A percentile compares a stretch with the other conserved stretches of the same genome.
Conservation (phyloP, 2,888 invertebrate species). For the Pseudococcus longispinus region DNA sequence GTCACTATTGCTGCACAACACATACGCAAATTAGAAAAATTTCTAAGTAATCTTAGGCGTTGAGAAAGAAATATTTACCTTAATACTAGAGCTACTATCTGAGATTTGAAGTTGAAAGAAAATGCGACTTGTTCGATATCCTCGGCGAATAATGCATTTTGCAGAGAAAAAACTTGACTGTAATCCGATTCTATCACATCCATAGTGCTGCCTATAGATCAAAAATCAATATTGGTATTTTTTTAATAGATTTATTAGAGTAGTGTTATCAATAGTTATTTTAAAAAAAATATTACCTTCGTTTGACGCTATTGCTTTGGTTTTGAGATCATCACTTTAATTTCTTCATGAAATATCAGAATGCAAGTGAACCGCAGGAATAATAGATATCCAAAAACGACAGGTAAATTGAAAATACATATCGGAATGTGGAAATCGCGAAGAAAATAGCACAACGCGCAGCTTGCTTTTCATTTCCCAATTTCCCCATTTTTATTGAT, state of each 20-base stretch:
- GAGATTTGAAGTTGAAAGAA: conserved; percentile 24
- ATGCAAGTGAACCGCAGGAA: background rate
- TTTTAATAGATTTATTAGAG: background rate
- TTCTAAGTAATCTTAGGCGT: background rate
- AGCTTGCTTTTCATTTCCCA: background rate
- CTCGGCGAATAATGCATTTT: conserved; percentile 29
- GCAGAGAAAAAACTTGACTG: conserved; percentile 21
- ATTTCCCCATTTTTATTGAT: background rate
- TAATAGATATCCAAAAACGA: background rate
- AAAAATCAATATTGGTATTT: background rate
- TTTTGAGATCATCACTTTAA: background rate
- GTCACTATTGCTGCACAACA: conserved; percentile 42
- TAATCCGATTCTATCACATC: conserved; percentile 23
- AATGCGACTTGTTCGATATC: conserved; percentile 33
- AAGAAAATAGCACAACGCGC: background rate
- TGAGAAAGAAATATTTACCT: background rate
- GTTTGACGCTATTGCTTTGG: background rate
- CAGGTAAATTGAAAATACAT: background rate
- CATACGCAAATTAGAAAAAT: background rate
- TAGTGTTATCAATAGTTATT: no score
- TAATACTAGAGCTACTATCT: conserved; percentile 41
- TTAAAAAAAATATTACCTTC: no score
- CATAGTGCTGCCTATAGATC: background rate
- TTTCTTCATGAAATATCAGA: background rate
- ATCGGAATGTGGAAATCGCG: background rate